Conservation (phyloP, 2,888 invertebrate genomes). For the Melanostoma scalare region DNA sequence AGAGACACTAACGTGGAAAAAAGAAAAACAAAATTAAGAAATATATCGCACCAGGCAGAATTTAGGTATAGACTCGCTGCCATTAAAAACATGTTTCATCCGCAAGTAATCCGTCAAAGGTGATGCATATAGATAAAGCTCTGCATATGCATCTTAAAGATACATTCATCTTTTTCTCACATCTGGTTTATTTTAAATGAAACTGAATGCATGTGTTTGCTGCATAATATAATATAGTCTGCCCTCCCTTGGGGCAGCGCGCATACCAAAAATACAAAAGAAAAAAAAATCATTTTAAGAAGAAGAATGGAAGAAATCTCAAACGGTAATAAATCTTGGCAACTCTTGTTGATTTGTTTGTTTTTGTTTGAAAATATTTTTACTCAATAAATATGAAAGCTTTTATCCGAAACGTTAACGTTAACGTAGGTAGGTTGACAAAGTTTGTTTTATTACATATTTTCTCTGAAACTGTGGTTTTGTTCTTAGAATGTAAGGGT, state of each 20-base stretch:
- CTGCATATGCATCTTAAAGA: conserved; percentile 61
- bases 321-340: conserved; percentile 62
- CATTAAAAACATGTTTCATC: conserved; percentile 71
- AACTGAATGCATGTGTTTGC: conserved; percentile 15
- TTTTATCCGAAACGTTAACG: conserved; percentile 8
- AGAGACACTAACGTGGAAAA: neutral
- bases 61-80: conserved; percentile 61
- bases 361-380: conserved; percentile 34
- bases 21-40: conserved; percentile 2
- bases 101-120: conserved; percentile 72
- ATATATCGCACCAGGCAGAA: conserved; percentile 40
- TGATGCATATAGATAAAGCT: conserved; percentile 66
- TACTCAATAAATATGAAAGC: conserved; percentile 30
- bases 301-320: conserved; percentile 64
- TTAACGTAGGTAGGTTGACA: conserved; percentile 13
- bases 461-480: too few species aligned
- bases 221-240: too few species aligned
- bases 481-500: too few species aligned
- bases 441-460: too few species aligned
- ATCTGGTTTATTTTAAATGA: conserved; percentile 51
- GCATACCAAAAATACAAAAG: conserved; percentile 9
- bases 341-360: conserved; percentile 48
- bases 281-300: conserved; percentile 32
- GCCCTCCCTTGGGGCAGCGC: conserved; percentile 24
- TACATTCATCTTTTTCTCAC: conserved; percentile 72